These are phyloP conservation scores for Cheilosia pagana DNA, from an alignment of 2,888 invertebrate genomes.

Conservation along the genomic window DNA sequence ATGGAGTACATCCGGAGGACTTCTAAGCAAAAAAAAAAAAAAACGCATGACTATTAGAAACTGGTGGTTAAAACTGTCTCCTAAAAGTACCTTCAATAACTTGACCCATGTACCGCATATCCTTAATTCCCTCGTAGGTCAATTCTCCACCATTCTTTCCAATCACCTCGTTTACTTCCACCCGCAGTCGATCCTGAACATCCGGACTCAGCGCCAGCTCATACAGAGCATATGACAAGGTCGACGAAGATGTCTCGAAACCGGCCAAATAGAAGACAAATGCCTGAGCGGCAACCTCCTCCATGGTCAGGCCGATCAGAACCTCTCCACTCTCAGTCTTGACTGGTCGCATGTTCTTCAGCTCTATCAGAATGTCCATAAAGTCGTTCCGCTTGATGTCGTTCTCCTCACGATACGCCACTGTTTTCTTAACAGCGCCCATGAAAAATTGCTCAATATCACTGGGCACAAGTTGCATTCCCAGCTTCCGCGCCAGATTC, in stretches of 20 bases:
- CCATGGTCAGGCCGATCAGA: slow-evolving; percentile 78
- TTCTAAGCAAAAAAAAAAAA: slow-evolving; percentile 66
- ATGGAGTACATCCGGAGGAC: slow-evolving; percentile 18
- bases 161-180: slow-evolving; percentile 82
- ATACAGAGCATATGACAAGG: slow-evolving; percentile 84
- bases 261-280: slow-evolving; percentile 85
- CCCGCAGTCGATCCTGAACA: slow-evolving; percentile 82
- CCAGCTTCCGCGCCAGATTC: slow-evolving; percentile 70
- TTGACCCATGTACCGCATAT: slow-evolving; percentile 84
- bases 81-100: slow-evolving; percentile 83
- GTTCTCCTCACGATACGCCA: slow-evolving; percentile 80
- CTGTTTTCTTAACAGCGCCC: slow-evolving; percentile 82
- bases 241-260: slow-evolving; percentile 85
- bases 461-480: slow-evolving; percentile 12
- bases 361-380: slow-evolving; percentile 83
- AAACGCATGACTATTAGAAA: neutral
- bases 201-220: slow-evolving; percentile 84
- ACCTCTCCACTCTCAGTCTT: slow-evolving; percentile 1
- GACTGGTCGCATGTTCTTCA: slow-evolving; percentile 78
- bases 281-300: slow-evolving; percentile 85
- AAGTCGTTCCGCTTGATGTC: slow-evolving; percentile 83
- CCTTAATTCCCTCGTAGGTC: slow-evolving; percentile 83
- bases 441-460: slow-evolving; percentile 79
- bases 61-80: neutral
- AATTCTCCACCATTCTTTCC: slow-evolving; percentile 80